These are phyloP conservation scores for Bombus vancouverensis DNA, from an alignment of 1,140 invertebrate species.

Conservation along the genomic window DNA sequence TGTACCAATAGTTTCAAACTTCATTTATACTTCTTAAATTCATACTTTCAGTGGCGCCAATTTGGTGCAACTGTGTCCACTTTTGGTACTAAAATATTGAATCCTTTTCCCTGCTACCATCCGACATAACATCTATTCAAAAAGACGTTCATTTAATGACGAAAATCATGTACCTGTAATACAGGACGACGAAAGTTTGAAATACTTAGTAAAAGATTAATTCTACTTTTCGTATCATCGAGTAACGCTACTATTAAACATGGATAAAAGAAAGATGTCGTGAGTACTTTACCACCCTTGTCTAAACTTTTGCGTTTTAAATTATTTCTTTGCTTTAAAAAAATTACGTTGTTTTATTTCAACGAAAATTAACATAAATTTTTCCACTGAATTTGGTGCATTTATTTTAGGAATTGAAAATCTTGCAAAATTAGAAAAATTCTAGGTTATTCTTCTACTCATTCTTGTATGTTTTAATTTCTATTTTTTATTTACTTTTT, in stretches of 20 bases:
- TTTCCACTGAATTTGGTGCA: background rate
- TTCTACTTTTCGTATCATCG: slow-evolving; percentile 30
- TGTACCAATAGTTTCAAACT: background rate
- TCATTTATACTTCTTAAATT: background rate
- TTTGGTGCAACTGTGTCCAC: slow-evolving; percentile 55
- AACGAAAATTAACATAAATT: background rate
- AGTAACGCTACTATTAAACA: slow-evolving; percentile 59
- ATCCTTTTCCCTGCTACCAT: slow-evolving; percentile 65
- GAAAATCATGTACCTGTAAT: slow-evolving; percentile 64
- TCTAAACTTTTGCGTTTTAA: background rate
- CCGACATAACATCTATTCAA: slow-evolving; percentile 41
- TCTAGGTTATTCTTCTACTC: slow-evolving; percentile 30
- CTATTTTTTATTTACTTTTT: background rate
- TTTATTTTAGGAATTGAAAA: background rate
- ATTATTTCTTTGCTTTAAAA: background rate
- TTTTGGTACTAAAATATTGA: slow-evolving; percentile 77
- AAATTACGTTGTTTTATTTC: background rate
- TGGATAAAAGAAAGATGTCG: slow-evolving; percentile 84
- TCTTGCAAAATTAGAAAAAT: background rate
- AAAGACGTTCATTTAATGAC: slow-evolving; percentile 50
- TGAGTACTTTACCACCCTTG: slow-evolving; percentile 75
- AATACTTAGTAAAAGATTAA: background rate
- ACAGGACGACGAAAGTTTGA: slow-evolving; percentile 1
- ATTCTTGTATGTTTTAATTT: background rate
- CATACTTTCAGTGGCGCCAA: slow-evolving; percentile 47